Evolutionary conservation across 2,888 invertebrate genomes (phyloP), one percentile per base, ranked within the genome.

Genomic region (Eristalis tenax): DNA sequence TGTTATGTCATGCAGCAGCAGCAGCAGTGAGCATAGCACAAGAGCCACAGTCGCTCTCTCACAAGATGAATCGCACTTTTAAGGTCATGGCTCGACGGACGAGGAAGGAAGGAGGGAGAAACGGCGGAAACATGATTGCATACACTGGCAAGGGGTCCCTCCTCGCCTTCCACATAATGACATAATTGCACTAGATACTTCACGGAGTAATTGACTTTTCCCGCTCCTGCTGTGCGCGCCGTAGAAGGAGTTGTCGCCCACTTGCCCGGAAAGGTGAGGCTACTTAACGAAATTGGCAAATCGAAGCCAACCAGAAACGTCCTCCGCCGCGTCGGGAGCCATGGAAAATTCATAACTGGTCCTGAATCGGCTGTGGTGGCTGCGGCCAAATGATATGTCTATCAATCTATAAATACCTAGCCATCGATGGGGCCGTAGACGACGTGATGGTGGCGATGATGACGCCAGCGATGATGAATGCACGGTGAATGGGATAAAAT

Each of bases 181-280:
- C 87, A 87, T 87, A 87, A 87, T 87, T 87, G 83, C 79, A 73
- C 83, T 79, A 74, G 64, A 87, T 83, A 80, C 87, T 76, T 87
- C 80, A 76, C 73, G 83, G 79, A 87, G 87, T 83, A 87, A 87
- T 87, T 87, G 83, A 87, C 87, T 87, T 87, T 87, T 83, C 76
- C 79, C 87, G 87, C 87, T 83, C 68, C 75, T 43, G 68, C 38
- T 32, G 23, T 18, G 5, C 59, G 23, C 59, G 40, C 69, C 82
- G 74, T 65, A 75, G 86, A 83, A 79, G 78, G 87, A 83, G 79
- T 76, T 77, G 68, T 83, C 50, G 8, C 50, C 83, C 83, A 87
- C 83, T 87, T 80, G 83, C 87, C 87, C 83, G 68, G 71, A 87
- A 87, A 87, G 87, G 87, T 80, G 83, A 87, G 83, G 68, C 87